Percentiles rank a stretch among this genome's conserved stretches.
These are phyloP conservation scores for Venustoraphidia nigricollis DNA, from an alignment of 2,888 invertebrate genomes.

Conservation along the genomic window DNA sequence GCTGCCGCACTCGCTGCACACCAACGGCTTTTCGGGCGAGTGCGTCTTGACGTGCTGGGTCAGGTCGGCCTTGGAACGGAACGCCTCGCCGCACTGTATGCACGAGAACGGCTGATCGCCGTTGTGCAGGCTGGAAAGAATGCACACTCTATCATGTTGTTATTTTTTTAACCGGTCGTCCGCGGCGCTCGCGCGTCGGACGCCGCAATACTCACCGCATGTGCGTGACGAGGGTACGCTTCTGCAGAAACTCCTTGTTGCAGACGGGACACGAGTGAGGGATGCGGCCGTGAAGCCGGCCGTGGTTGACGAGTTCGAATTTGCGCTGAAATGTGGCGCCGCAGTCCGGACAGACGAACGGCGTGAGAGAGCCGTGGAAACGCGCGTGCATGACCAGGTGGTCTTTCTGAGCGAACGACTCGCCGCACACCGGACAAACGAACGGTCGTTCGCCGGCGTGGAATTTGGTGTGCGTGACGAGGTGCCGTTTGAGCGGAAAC, in stretches of 20 bases:
- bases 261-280: constrained; percentile 71
- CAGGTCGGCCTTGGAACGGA: constrained; percentile 53
- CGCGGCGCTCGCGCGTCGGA: too few relatives aligned
- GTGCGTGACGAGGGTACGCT: constrained; percentile 66
- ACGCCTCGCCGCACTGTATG: constrained; percentile 61
- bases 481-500: constrained; percentile 66
- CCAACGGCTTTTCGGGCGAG: constrained; percentile 18
- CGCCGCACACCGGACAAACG: constrained; percentile 79
- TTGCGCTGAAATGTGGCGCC: constrained; percentile 71
- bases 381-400: constrained; percentile 74
- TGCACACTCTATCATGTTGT: not conserved
- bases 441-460: constrained; percentile 74
- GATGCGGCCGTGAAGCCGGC: constrained; percentile 61
- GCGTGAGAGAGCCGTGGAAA: constrained; percentile 91
- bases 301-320: constrained; percentile 75
- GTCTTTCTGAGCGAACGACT: constrained; percentile 83
- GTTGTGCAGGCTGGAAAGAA: constrained; percentile 43
- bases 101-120: constrained; percentile 61
- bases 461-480: constrained; percentile 74
- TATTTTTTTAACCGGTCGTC: too few relatives aligned
- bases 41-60: constrained; percentile 39
- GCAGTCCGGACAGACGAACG: constrained; percentile 87
- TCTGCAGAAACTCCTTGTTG: constrained; percentile 74
- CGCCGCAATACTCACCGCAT: constrained; percentile 39
- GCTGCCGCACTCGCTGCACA: constrained; percentile 41